Percentiles rank a stretch among this genome's conserved stretches.
Evolutionary conservation across 2,797 vertebrate species (phyloP).

Genomic region (Hypotaenidia philippensis): DNA sequence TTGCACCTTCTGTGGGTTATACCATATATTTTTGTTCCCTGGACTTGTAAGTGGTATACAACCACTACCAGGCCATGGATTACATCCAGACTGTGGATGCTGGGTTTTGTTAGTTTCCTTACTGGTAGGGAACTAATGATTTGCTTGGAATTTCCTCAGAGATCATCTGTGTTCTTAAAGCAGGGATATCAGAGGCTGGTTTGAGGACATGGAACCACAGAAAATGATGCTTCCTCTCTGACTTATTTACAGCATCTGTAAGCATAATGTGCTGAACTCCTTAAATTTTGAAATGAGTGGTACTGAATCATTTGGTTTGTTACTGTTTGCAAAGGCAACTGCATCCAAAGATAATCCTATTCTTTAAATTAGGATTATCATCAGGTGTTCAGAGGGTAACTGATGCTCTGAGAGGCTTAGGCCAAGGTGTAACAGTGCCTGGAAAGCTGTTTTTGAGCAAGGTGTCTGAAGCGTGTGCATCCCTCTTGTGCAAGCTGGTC

Average conservation of each 20-base stretch:
- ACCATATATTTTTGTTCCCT: background rate
- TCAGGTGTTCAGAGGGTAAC: background rate
- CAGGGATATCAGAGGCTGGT: background rate
- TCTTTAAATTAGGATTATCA: constrained; percentile 6
- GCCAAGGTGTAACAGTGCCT: background rate
- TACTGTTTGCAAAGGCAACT: background rate
- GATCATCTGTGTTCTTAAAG: background rate
- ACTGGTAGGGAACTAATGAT: background rate
- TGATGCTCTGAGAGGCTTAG: background rate
- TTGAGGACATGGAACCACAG: background rate
- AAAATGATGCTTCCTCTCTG: background rate
- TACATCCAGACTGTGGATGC: background rate
- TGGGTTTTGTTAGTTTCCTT: background rate
- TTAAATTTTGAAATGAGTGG: background rate
- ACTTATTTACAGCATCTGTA: background rate
- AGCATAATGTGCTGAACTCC: background rate
- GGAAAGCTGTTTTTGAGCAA: background rate
- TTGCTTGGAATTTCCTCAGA: background rate
- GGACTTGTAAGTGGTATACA: background rate
- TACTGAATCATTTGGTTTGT: background rate
- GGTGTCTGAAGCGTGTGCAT: background rate
- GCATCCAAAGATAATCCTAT: background rate
- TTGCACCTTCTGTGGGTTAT: background rate
- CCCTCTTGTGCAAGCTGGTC: background rate
- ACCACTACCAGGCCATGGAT: background rate